These are phyloP conservation scores for Pangasius krempfi DNA, from an alignment of 2,797 vertebrate genomes.

Conservation along the genomic window DNA sequence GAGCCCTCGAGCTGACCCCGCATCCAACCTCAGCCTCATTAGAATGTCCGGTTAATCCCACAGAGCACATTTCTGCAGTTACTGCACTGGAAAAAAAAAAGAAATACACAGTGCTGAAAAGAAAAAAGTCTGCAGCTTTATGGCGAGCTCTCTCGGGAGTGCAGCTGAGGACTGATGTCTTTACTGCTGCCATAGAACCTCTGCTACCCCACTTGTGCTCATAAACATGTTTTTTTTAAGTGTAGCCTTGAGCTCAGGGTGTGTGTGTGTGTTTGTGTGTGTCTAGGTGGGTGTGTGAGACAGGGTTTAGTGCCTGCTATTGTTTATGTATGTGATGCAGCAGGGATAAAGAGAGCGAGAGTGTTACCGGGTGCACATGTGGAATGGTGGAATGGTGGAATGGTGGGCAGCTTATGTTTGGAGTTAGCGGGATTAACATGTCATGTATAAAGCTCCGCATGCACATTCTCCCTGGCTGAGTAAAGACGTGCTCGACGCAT, in stretches of 20 bases:
- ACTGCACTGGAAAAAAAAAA: conserved; percentile 38
- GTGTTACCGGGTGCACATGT: conserved; percentile 39
- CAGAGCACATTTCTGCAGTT: conserved; percentile 54
- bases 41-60: conserved; percentile 54
- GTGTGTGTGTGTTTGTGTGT: conserved; percentile 37
- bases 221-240: conserved; percentile 54
- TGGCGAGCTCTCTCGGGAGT: conserved; percentile 48
- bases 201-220: conserved; percentile 34
- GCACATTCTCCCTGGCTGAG: conserved; percentile 37
- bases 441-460: conserved; percentile 45
- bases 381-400: conserved; percentile 25
- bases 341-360: conserved; percentile 24
- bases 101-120: conserved; percentile 51
- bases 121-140: conserved; percentile 54
- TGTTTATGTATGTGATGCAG: conserved; percentile 42
- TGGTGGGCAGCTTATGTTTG: conserved; percentile 52
- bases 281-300: conserved; percentile 28
- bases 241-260: conserved; percentile 47
- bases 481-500: conserved; percentile 40
- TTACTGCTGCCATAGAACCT: conserved; percentile 41
- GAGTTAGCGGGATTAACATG: conserved; percentile 51
- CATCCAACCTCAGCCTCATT: conserved; percentile 53
- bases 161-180: conserved; percentile 58
- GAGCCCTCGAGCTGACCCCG: conserved; percentile 52
- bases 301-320: conserved; percentile 27